These are phyloP conservation scores for Cremastobaeus sp. DNA, from an alignment of 2,888 invertebrate genomes.

Conservation along the genomic window DNA sequence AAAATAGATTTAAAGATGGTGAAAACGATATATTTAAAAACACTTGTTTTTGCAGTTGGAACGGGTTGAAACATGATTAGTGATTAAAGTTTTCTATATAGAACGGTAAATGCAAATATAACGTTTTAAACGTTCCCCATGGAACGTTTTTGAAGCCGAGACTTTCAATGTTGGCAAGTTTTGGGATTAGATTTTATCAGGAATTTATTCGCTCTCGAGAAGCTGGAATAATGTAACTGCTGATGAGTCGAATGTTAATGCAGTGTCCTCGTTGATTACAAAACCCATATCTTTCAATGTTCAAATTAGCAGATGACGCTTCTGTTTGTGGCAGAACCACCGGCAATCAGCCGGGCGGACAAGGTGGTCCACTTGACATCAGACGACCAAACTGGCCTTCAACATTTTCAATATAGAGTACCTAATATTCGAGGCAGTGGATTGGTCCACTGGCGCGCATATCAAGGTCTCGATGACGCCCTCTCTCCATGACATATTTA, in stretches of 20 bases:
- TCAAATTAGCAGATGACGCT: conserved; percentile 13
- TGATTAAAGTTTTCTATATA: too few species aligned
- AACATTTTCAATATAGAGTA: conserved; percentile 26
- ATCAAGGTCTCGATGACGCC: conserved; percentile 70
- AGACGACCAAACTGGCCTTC: conserved; percentile 32
- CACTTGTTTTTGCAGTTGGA: too few species aligned
- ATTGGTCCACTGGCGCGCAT: conserved; percentile 65
- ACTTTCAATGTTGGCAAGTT: neutral
- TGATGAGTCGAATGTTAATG: too few species aligned
- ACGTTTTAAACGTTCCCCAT: too few species aligned
- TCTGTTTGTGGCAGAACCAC: conserved; percentile 30
- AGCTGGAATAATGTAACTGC: too few species aligned
- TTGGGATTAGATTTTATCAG: neutral
- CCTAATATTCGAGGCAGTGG: conserved; percentile 41
- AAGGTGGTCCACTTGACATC: conserved; percentile 31
- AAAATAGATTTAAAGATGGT: too few species aligned
- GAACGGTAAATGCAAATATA: too few species aligned
- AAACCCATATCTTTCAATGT: too few species aligned
- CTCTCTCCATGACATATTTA: conserved; percentile 75
- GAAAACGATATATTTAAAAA: too few species aligned
- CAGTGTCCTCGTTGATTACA: too few species aligned
- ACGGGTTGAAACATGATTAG: too few species aligned
- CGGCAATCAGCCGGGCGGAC: conserved; percentile 35
- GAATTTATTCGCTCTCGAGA: neutral
- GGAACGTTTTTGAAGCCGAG: neutral